Base-by-base conservation (phyloP, 37 sponge, comb jelly and placozoan genomes). In the Cladorhizidae sp. region DNA sequence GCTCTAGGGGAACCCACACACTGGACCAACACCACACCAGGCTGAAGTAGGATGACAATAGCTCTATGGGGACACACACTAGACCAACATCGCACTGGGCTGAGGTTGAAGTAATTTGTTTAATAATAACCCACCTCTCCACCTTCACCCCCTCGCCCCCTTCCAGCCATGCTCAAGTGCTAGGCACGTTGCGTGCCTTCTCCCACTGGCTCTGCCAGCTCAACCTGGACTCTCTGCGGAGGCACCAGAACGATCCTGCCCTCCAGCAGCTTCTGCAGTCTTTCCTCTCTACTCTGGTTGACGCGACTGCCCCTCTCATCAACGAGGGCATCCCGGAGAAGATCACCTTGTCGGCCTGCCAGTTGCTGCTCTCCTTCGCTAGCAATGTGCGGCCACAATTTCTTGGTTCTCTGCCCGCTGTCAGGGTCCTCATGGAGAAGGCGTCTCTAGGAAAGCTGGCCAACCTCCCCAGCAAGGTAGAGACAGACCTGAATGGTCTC, bases 111-210 rank as follows among this genome's bases (percentile, higher is more conserved):
- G n/a, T n/a, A n/a, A n/a, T n/a, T n/a, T n/a, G n/a, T n/a, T n/a
- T n/a, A n/a, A n/a, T n/a, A n/a, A n/a, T n/a, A n/a, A n/a, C n/a
- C n/a, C n/a, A n/a, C n/a, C n/a, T n/a, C n/a, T n/a, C n/a, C n/a
- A n/a, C n/a, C n/a, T n/a, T n/a, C 49, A 12, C 49, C 9, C 9
- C 49, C 49, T n/a, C n/a, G n/a, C 73, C n/a, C 55, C 25, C 73
- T 39, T 73, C 20, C 70, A 94, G 94, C 8, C 91, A 90, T 80
- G 82, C 85, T 54, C 91, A 94, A 32, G 50, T 75, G 21, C 75
- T 94, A 32, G 90, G 86, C 31, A 81, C 94, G 0, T 67, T 94
- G 8, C 87, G 78, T 32, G 91, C 91, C 1, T 90, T 74, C 82
- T 59, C 70, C 6, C 87, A 86, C 77, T 94, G 94, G 94, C 70